Percentiles rank a stretch among this genome's conserved stretches.
phyloP scores from a whole-genome alignment of 2,113 vertebrate genomes.

The Hippopotamus amphibius region DNA sequence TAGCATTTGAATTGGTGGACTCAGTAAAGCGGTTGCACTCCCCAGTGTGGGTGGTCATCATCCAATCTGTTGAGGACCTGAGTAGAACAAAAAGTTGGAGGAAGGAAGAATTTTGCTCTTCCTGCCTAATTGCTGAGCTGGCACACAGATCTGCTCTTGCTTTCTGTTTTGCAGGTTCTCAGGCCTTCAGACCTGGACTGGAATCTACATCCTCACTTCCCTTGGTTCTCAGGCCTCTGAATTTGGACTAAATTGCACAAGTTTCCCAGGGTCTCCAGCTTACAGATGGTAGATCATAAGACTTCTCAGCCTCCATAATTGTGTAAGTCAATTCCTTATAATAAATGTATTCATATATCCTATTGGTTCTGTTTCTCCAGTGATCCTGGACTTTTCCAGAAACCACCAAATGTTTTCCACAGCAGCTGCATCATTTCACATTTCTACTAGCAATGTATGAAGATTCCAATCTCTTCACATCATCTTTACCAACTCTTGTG shows the following conservation, averaged over 20 bases:
- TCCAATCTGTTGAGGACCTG: not conserved
- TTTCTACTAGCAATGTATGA: not conserved
- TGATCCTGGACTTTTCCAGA: not conserved
- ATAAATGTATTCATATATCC: not conserved
- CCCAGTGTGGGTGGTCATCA: not conserved
- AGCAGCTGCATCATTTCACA: not conserved
- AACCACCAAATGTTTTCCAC: not conserved
- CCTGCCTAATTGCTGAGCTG: not conserved
- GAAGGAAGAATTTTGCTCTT: not conserved
- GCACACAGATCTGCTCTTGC: not conserved
- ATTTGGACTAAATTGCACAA: not conserved
- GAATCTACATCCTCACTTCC: not conserved
- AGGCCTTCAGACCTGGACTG: not conserved
- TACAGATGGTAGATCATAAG: not conserved
- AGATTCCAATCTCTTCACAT: not conserved
- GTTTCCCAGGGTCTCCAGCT: not conserved
- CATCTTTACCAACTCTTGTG: not conserved
- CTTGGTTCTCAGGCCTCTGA: not conserved
- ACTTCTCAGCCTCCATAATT: not conserved
- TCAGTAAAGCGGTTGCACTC: not conserved
- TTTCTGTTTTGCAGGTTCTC: not conserved
- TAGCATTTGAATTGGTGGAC: not conserved
- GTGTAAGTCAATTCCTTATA: not conserved
- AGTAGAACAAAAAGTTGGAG: not conserved
- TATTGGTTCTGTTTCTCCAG: not conserved